Evolutionary conservation across 2,888 invertebrate species (phyloP), one percentile per base, ranked within the genome.

Genomic region (Archaeoteleia sp.): DNA sequence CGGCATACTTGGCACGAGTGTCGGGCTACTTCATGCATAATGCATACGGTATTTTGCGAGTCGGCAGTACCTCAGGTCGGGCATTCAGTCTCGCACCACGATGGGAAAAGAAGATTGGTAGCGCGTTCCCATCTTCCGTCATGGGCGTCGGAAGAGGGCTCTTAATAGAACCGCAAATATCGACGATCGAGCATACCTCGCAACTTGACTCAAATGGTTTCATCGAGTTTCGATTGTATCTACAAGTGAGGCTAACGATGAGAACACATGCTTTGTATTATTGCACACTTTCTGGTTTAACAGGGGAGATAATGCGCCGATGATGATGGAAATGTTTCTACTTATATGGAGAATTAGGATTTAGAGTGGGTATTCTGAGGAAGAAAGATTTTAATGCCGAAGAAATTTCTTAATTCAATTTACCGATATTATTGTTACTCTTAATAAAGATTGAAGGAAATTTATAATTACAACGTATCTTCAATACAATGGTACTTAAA

Each of bases 1-100:
- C 74, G 80, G 74, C 78, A 78, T 77, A 81, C 82, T 82, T 82
- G 82, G 82, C 82, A 82, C 79, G 75, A 78, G 78, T 74, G 67
- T 72, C 72, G 71, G 69, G 70, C 73, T 54, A 69, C 74, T 74
- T 75, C 71, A 82, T 82, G 82, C 81, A 82, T 82, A 76, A 82
- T 82, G 81, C 82, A 82, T 80, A 74, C 75, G 80, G 77, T 81
- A 81, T 82, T 81, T 82, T 80, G 78, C 77, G 77, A 78, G 74
- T 73, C 72, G 71, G 72, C 3, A 61, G 72, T 57, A 48, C 55
- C 37, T 45, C 48, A 34, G 30, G 39, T 62, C 57, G 60, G 63
- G 60, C 63, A 51, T 39, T 45, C 58, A 51, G 57, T 48, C 42
- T 23, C 27, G 57, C 48, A 53, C 29, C 46, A 35, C n/a, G 29